These are phyloP conservation scores for Cephalotes varians DNA, from an alignment of 2,888 invertebrate genomes.

Conservation along the genomic window DNA sequence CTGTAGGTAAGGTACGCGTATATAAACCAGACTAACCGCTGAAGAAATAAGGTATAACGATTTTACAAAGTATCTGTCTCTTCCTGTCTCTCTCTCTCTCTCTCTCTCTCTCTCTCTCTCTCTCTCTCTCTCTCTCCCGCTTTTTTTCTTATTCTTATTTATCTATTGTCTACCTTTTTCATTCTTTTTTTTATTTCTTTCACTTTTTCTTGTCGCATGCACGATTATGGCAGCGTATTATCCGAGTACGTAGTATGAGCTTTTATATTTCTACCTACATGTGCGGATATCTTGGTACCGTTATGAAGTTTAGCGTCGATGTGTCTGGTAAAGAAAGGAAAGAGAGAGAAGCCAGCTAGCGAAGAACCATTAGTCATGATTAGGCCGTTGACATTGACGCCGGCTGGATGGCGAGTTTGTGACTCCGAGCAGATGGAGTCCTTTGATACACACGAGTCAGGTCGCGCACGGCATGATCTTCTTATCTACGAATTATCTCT, in stretches of 20 bases:
- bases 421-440: constrained; percentile 72
- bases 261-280: constrained; percentile 42
- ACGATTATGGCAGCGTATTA: constrained; percentile 73
- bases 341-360: constrained; percentile 49
- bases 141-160: no score
- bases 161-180: constrained; percentile 18
- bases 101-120: not conserved
- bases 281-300: constrained; percentile 43
- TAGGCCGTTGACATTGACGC: constrained; percentile 80
- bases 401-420: constrained; percentile 71
- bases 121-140: not conserved
- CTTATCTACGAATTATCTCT: constrained; percentile 75
- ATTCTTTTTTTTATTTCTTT: constrained; percentile 31
- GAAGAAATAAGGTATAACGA: constrained; percentile 76
- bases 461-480: constrained; percentile 66
- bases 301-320: constrained; percentile 35
- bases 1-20: constrained; percentile 73
- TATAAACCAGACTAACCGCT: constrained; percentile 68
- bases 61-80: constrained; percentile 75
- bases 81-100: not conserved
- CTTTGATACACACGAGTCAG: constrained; percentile 75
- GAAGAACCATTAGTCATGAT: constrained; percentile 79
- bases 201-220: constrained; percentile 65
- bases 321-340: not conserved
- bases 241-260: constrained; percentile 59